A percentile compares a stretch with the other conserved stretches of the same genome.
Evolutionary conservation across 2,113 vertebrate genomes (phyloP).

Genomic region (Hyaena hyaena): DNA sequence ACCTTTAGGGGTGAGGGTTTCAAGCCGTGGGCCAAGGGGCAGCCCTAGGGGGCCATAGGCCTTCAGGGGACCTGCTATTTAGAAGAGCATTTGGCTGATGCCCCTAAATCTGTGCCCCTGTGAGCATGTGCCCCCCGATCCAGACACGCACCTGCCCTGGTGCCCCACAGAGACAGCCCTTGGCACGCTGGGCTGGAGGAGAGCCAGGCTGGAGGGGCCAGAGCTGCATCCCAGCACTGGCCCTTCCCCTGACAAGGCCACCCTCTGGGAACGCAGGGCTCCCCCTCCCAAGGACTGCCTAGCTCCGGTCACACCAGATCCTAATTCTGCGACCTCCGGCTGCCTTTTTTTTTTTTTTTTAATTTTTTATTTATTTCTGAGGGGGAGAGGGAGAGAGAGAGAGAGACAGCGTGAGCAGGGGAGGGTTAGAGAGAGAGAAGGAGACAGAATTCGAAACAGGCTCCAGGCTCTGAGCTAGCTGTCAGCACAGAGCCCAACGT

Average conservation of each 20-base stretch:
- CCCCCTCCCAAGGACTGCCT: neutral
- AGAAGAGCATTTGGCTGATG: fast-evolving
- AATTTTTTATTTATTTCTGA: no score
- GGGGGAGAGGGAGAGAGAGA: no score
- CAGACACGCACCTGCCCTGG: fast-evolving
- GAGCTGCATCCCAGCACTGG: neutral
- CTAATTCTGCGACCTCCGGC: neutral
- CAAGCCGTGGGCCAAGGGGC: neutral
- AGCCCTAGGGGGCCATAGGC: neutral
- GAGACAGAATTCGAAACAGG: no score
- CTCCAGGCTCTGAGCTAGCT: no score
- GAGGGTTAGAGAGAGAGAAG: no score
- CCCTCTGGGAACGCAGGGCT: neutral
- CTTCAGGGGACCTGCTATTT: fast-evolving
- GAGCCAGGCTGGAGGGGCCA: neutral
- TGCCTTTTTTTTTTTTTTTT: neutral
- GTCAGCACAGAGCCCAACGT: no score
- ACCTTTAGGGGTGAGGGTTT: neutral
- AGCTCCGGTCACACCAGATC: neutral
- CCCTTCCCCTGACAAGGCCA: neutral
- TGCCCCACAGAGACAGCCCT: neutral
- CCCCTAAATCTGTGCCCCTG: neutral
- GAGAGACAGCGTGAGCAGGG: no score
- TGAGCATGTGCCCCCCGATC: neutral
- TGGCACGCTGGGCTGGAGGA: neutral